Evolutionary conservation across 2,113 vertebrate genomes (phyloP), one percentile per base, ranked within the genome.

Genomic region (Pituophis catenifer): DNA sequence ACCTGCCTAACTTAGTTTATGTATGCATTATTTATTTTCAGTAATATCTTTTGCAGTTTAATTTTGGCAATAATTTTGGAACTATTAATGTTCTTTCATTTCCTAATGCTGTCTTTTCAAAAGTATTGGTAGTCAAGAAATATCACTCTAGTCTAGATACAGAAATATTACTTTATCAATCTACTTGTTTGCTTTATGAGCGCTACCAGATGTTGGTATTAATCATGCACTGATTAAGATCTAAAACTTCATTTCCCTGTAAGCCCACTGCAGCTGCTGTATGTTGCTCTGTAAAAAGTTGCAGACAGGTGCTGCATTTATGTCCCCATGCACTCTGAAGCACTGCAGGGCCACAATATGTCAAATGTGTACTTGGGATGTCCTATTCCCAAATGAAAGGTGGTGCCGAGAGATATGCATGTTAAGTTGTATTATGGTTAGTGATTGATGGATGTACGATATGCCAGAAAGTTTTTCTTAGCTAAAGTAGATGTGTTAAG

Each of bases 131-230:
- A 91, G 88, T 94, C 54, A 92, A 94, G 54, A 92, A 88, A 90
- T 92, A 70, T 92, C 65, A 33, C 91, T 93, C 86, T 95, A 92
- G 29, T 93, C 86, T 95, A 92, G 29, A 89, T 55, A 96, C 85
- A 8, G 13, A 94, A 93, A 94, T 58, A 3, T 50, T 89, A 70
- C 1, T 88, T 93, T 91, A 59, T 88, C 54, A 89, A 50, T 13
- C 88, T 58, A 90, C 89, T 26, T 87, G 52, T 65, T 89, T 95
- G 8, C 93, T 95, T 95, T 93, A 55, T 94, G 92, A 53, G 29
- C 96, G 94, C n/a, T 89, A 58, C 57, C 93, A 95, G 59, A 91
- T 57, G 85, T 55, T 88, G 87, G 55, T 15, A 94, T 88, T 90
- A 92, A 93, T 52, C 48, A 59, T 89, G 50, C 62, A 93, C 21